phyloP scores from a whole-genome alignment of 2,113 vertebrate species.

The Alectura lathami region DNA sequence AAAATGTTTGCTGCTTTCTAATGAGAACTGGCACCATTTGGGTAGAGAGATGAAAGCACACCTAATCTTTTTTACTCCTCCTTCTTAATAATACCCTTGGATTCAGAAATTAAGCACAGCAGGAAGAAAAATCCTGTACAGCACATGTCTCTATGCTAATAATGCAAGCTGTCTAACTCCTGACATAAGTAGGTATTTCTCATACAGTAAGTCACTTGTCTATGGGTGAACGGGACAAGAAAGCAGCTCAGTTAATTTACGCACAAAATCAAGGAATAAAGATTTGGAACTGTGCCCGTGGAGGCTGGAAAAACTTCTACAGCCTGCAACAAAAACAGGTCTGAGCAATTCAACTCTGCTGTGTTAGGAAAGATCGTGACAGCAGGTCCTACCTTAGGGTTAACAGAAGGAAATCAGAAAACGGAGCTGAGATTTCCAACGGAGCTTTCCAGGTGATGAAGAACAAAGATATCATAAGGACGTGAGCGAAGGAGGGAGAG shows the following conservation, averaged over 20 bases:
- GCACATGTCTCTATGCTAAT: neutral
- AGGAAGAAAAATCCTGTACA: neutral
- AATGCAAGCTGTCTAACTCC: conserved; percentile 4
- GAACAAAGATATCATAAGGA: neutral
- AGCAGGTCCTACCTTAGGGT: neutral
- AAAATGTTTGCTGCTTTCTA: conserved; percentile 38
- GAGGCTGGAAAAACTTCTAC: neutral
- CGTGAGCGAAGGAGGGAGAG: neutral
- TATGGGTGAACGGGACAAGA: accelerated
- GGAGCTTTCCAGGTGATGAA: neutral
- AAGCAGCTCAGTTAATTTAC: neutral
- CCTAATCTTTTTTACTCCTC: conserved; percentile 25
- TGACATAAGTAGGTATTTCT: neutral
- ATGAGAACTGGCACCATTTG: conserved; percentile 38
- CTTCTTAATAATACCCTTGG: conserved; percentile 47
- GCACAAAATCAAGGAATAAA: neutral
- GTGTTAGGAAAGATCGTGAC: accelerated
- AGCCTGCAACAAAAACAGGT: neutral
- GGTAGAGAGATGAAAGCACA: conserved; percentile 31
- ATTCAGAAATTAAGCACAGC: conserved; percentile 47
- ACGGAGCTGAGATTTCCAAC: neutral
- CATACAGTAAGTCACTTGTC: neutral
- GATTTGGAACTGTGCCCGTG: neutral
- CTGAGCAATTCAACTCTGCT: neutral
- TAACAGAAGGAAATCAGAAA: neutral